Base-by-base conservation (phyloP, 1,140 invertebrate genomes). In the Drosophila baimaii region DNA sequence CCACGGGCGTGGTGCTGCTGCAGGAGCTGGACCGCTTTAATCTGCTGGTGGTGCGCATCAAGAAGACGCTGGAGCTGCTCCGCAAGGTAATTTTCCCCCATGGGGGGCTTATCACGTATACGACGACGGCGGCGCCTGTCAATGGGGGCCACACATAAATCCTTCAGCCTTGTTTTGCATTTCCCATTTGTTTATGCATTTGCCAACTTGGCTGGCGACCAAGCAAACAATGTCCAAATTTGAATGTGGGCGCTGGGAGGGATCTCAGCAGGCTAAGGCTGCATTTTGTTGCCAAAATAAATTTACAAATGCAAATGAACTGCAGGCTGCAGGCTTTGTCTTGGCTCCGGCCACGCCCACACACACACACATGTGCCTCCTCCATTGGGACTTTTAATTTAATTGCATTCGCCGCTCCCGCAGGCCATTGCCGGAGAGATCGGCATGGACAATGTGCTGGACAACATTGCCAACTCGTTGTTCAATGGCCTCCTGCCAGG, bases 21-120 rank as follows among this genome's bases (percentile, higher is more conserved):
- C 97, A 98, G 94, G 97, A 98, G 92, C 91, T 98, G 19, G 96
- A 98, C 83, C 94, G 96, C 84, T 97, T 98, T 91, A 98, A 98
- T 92, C 93, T 93, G 39, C 93, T 98, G 6, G 95, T 97, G 49
- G 90, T 90, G n/a, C 94, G 93, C 61, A 97, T 98, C 94, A 94
- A 91, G 15, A 93, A 92, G 59, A 97, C 96, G 0, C 92, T 98
- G 31, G 93, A 93, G 6, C 94, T 96, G 49, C 92, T 98, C 1
- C 93, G 94, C 89, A 96, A 96, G 93, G 95, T 95, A 74, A 77
- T 54, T 19, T 65, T 41, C 49, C 46, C 25, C 10, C 23, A n/a
- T n/a, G n/a, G 33, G 15, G 19, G 70, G 41, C 44, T 65, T 79
- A 62, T 41, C 41, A 43, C 46, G 72, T 29, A 63, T 21, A 52